phyloP scores from a whole-genome alignment of 92 coral and sea anemone genomes.

The Blastomussa wellsi region DNA sequence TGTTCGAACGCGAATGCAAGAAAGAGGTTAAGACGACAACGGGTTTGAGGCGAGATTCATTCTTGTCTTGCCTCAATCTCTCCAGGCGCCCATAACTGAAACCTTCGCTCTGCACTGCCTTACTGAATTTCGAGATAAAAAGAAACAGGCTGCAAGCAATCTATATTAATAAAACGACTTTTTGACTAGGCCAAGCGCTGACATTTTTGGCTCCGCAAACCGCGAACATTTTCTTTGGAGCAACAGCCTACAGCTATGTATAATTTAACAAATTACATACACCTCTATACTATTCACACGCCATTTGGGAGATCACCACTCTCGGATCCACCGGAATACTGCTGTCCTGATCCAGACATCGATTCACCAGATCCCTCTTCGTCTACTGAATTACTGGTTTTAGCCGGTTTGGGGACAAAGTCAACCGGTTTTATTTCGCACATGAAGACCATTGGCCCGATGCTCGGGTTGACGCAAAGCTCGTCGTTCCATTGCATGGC shows the following conservation, averaged over 20 bases:
- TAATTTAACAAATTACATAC: background rate
- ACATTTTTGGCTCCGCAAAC: background rate
- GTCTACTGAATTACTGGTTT: conserved; percentile 17
- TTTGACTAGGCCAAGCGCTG: background rate
- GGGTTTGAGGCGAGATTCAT: too few relatives aligned
- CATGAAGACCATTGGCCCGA: conserved; percentile 45
- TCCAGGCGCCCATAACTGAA: too few relatives aligned
- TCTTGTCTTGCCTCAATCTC: too few relatives aligned
- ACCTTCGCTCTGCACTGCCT: too few relatives aligned
- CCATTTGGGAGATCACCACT: background rate
- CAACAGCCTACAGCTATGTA: background rate
- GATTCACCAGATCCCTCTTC: conserved; percentile 31
- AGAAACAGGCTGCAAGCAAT: too few relatives aligned
- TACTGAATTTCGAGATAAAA: too few relatives aligned
- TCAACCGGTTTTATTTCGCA: conserved; percentile 32
- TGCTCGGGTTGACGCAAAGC: conserved; percentile 41
- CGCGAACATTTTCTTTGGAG: background rate
- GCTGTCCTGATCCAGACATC: conserved; percentile 35
- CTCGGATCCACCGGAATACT: conserved; percentile 4
- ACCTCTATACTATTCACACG: conserved; percentile 3
- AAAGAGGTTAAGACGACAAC: too few relatives aligned
- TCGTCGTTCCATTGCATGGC: conserved; percentile 56
- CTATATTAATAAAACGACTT: too few relatives aligned
- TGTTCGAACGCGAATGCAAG: too few relatives aligned
- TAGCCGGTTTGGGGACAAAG: background rate